phyloP scores from a whole-genome alignment of 2,888 invertebrate species.

The Malthinus seriepunctatus region DNA sequence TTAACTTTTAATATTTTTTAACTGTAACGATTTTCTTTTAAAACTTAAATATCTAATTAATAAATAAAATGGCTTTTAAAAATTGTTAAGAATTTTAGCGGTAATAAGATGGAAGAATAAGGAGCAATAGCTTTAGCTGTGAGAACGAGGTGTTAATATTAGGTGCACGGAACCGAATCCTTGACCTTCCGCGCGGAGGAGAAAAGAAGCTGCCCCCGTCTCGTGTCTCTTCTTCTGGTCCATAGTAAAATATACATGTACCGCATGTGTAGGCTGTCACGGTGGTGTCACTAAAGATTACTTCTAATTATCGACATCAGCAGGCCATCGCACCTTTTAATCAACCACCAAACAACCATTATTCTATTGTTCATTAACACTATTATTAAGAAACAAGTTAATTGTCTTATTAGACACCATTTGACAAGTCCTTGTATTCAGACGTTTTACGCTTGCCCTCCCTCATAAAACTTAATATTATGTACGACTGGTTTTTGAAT shows the following conservation, averaged over 20 bases:
- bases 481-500: too few species aligned
- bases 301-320: constrained; percentile 37
- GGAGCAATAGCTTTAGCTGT: constrained; percentile 32
- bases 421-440: neutral
- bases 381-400: constrained; percentile 36
- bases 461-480: too few species aligned
- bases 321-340: constrained; percentile 36
- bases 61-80: neutral
- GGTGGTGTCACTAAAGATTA: constrained; percentile 35
- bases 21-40: too few species aligned
- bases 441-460: too few species aligned
- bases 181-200: constrained; percentile 35
- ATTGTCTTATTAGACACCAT: constrained; percentile 2
- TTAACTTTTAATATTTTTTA: too few species aligned
- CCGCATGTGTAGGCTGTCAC: constrained; percentile 27
- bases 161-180: constrained; percentile 33
- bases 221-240: constrained; percentile 19
- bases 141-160: constrained; percentile 37
- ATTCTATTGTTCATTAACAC: constrained; percentile 42
- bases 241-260: constrained; percentile 18
- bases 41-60: neutral
- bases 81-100: neutral
- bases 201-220: constrained; percentile 31
- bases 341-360: constrained; percentile 32
- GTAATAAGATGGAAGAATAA: constrained; percentile 34